Percentiles rank a stretch among this genome's conserved stretches.
These are phyloP conservation scores for Polydrusus cervinus DNA, from an alignment of 2,888 invertebrate species.

Conservation along the genomic window DNA sequence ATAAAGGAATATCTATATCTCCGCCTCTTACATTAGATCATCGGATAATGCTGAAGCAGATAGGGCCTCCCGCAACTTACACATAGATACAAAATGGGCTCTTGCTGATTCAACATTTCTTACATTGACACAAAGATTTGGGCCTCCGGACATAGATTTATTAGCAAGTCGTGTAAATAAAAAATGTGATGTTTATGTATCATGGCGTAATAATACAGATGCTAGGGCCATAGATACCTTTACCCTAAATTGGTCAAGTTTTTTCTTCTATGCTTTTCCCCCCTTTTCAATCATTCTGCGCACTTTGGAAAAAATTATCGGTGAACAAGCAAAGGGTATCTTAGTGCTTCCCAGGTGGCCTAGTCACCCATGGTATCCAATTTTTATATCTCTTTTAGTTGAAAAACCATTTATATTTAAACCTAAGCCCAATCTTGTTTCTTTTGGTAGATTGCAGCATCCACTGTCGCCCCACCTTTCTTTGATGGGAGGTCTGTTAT, in stretches of 20 bases:
- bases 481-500: slow-evolving; percentile 28
- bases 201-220: slow-evolving; percentile 52
- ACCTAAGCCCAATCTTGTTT: slow-evolving; percentile 12
- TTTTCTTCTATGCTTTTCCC: no score
- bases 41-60: slow-evolving; percentile 55
- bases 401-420: no score
- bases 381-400: no score
- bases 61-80: slow-evolving; percentile 40
- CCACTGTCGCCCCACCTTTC: slow-evolving; percentile 19
- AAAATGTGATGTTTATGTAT: slow-evolving; percentile 58
- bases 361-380: no score
- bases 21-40: slow-evolving; percentile 56
- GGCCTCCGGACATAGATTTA: slow-evolving; percentile 45
- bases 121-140: neutral
- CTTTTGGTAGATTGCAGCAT: slow-evolving; percentile 21
- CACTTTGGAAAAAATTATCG: slow-evolving; percentile 18
- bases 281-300: no score
- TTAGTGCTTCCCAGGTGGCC: no score
- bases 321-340: neutral
- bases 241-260: slow-evolving; percentile 6
- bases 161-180: slow-evolving; percentile 49
- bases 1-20: slow-evolving; percentile 54
- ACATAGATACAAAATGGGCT: slow-evolving; percentile 16
- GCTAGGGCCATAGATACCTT: slow-evolving; percentile 22
- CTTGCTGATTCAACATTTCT: neutral